phyloP scores from a whole-genome alignment of 2,113 vertebrate species.

The Amblyopsis rosae region DNA sequence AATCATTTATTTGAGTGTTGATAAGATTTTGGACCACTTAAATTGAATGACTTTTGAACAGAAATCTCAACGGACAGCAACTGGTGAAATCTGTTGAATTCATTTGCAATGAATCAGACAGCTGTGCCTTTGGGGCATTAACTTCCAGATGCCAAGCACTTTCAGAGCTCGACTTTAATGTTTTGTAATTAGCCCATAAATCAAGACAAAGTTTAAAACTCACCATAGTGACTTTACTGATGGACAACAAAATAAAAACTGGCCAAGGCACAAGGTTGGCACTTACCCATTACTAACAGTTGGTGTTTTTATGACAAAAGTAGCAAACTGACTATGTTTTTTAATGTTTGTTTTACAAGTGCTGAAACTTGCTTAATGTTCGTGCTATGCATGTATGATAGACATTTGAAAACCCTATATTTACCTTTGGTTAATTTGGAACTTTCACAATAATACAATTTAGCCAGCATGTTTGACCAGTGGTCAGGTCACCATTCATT shows the following conservation, averaged over 20 bases:
- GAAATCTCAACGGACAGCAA: constrained; percentile 14
- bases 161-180: constrained; percentile 37
- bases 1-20: too few species aligned
- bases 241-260: constrained; percentile 28
- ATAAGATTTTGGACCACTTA: constrained; percentile 1
- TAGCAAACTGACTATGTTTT: background rate
- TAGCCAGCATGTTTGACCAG: too few species aligned
- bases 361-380: background rate
- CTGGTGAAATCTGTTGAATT: constrained; percentile 44
- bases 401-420: background rate
- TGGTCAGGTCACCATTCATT: too few species aligned
- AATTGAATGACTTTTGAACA: background rate
- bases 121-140: constrained; percentile 36
- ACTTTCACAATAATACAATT: background rate
- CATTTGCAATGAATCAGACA: constrained; percentile 55
- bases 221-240: constrained; percentile 17
- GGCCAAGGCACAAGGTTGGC: constrained; percentile 27
- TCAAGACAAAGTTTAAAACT: constrained; percentile 40
- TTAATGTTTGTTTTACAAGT: background rate
- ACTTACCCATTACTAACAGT: background rate
- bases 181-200: constrained; percentile 41
- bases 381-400: background rate
- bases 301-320: constrained; percentile 7
- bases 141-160: constrained; percentile 41
- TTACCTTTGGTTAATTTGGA: background rate